Base-by-base conservation (phyloP, 2,797 vertebrate species). In the Sebastes kiyomatsui region DNA sequence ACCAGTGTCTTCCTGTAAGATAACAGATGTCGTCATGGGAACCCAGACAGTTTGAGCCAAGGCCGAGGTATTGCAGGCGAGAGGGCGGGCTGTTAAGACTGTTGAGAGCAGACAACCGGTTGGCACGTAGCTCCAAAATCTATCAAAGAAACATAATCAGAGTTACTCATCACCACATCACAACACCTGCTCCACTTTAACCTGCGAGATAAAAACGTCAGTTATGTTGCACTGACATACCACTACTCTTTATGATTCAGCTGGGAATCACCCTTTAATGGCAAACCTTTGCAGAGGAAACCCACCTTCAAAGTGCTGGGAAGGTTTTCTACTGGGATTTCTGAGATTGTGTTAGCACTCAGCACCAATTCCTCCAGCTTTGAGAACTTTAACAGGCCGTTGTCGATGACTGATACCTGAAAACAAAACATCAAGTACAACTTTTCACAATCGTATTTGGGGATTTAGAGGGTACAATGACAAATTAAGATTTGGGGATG, bases 81-180 rank as follows among this genome's bases (percentile, higher is more conserved):
- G 92, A 96, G 18, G 94, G 96, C 0, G 93, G 92, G 1, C 0
- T n/a, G 1, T 13, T 1, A 1, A 98, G 91, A 22, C 91, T 87
- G 61, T 84, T 86, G 72, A 97, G 71, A 79, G 93, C 91, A n/a
- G 52, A 18, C 65, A 98, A 73, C 14, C 67, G 2, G 2, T 98
- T 98, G 76, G 87, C 94, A 8, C 96, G 96, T 0, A 98, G 94
- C 90, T 98, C 97, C 92, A 98, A 90, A 62, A 97, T 92, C 98
- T 98, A 91, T 10, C 7, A 77, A 69, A 28, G 4, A 35, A 62
- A 64, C 10, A 28, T 2, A 56, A 13, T 35, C 7, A 28, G n/a
- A 42, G 27, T 67, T 52, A 62, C 2, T 77, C 16, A 76, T 72
- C 16, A 32, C 6, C 18, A 46, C 5, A 25, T 71, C 13, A 55